Evolutionary conservation across 2,797 vertebrate genomes (phyloP).

Genomic region (Pseudotriccus pelzelni): DNA sequence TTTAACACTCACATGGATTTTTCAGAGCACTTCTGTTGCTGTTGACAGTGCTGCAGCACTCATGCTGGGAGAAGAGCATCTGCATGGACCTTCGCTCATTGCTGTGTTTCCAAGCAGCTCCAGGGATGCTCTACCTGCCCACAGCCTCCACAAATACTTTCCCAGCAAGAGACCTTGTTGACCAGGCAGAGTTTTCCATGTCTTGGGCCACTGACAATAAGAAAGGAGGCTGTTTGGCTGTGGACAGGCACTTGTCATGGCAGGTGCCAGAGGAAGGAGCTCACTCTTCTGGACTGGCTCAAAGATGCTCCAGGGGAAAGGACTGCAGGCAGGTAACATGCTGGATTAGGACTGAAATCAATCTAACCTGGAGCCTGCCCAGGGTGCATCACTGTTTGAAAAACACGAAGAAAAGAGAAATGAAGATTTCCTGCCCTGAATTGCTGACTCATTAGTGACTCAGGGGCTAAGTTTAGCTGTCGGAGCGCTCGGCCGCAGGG

Average conservation of each 20-base stretch:
- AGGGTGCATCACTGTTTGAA: background rate
- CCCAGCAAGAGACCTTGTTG: background rate
- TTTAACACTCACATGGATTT: accelerated
- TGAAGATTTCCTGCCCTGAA: background rate
- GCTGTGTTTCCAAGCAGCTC: background rate
- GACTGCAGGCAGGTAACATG: accelerated
- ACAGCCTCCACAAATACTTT: accelerated
- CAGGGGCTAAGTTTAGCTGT: slow-evolving; percentile 26
- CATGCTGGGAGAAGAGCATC: background rate
- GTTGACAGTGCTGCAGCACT: background rate
- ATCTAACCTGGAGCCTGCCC: background rate
- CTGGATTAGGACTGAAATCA: background rate
- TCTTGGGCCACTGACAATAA: background rate
- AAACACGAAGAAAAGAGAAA: background rate
- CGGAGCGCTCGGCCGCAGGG: accelerated
- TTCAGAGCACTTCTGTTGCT: background rate
- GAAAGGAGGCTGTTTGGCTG: background rate
- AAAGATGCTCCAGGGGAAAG: background rate
- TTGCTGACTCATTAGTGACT: slow-evolving; percentile 39
- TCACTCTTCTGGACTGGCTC: background rate
- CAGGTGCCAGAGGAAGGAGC: background rate
- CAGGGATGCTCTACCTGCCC: background rate
- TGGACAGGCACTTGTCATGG: accelerated
- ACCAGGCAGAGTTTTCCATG: background rate
- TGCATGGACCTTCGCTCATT: background rate